Conservation (phyloP, 1,140 invertebrate species). For the Hyles euphorbiae region DNA sequence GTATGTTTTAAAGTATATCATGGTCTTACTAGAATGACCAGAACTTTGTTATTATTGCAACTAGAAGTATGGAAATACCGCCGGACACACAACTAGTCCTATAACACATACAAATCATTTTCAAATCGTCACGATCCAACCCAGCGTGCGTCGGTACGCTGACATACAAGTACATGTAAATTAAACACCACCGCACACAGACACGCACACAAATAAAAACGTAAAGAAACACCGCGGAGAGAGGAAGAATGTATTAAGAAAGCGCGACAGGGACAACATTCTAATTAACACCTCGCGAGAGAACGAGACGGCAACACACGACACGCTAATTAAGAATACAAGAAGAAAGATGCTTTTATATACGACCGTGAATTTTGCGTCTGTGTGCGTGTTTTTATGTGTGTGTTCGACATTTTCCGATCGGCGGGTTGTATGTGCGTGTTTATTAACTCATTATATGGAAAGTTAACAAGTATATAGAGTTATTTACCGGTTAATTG, state of each 20-base stretch:
- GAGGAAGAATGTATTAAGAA: constrained; percentile 76
- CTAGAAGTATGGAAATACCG: too few relatives aligned
- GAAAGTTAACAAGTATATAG: constrained; percentile 68
- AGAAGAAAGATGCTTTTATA: constrained; percentile 74
- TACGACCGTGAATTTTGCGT: constrained; percentile 35
- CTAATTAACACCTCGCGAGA: constrained; percentile 60
- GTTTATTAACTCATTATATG: constrained; percentile 74
- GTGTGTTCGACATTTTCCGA: constrained; percentile 58
- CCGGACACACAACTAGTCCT: not conserved
- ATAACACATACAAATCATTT: not conserved
- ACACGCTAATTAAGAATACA: constrained; percentile 76
- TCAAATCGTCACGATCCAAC: constrained; percentile 13
- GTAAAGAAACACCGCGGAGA: constrained; percentile 71
- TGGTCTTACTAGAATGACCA: too few relatives aligned
- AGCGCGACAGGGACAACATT: constrained; percentile 59
- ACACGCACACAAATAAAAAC: constrained; percentile 75
- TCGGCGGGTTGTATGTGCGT: constrained; percentile 50
- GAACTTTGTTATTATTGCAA: too few relatives aligned
- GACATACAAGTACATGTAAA: constrained; percentile 75
- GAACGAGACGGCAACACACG: constrained; percentile 45
- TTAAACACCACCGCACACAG: constrained; percentile 74
- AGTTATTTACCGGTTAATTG: constrained; percentile 71
- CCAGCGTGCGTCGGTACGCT: constrained; percentile 45
- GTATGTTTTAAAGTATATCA: too few relatives aligned
- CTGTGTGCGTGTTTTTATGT: constrained; percentile 48